These are phyloP conservation scores for Galago senegalensis DNA, from an alignment of 2,797 vertebrate genomes.

Conservation along the genomic window DNA sequence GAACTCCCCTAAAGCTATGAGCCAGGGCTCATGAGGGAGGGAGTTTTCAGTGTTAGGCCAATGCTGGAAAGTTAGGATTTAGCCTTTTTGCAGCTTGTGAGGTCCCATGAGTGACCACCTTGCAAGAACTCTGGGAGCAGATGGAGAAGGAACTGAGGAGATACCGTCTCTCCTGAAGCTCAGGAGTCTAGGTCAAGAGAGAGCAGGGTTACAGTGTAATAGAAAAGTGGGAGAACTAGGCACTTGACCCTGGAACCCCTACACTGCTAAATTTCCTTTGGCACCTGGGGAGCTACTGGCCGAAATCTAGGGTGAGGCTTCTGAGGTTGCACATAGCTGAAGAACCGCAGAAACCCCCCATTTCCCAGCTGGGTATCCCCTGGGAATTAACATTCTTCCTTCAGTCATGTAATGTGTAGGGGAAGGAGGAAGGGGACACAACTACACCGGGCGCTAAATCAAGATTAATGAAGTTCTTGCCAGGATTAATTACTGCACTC, in stretches of 20 bases:
- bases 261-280: neutral
- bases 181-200: neutral
- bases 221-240: too few species aligned
- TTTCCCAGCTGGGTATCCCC: neutral
- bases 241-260: neutral
- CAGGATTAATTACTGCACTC: constrained; percentile 70
- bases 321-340: neutral
- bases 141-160: neutral
- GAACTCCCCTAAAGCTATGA: neutral
- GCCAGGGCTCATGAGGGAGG: neutral
- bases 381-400: neutral
- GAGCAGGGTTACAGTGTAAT: neutral
- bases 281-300: neutral
- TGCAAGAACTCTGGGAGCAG: neutral
- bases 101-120: neutral
- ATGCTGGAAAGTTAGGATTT: neutral
- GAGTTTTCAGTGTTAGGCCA: neutral
- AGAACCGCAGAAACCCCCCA: neutral
- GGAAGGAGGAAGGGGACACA: neutral
- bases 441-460: constrained; percentile 51
- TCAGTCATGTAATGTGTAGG: neutral
- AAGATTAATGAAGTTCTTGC: constrained; percentile 87
- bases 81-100: neutral
- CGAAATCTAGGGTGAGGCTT: neutral
- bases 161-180: neutral